Percentiles rank a stretch among this genome's conserved stretches.
Conservation (phyloP, 2,113 vertebrate species). For the Montifringilla adamsi region DNA sequence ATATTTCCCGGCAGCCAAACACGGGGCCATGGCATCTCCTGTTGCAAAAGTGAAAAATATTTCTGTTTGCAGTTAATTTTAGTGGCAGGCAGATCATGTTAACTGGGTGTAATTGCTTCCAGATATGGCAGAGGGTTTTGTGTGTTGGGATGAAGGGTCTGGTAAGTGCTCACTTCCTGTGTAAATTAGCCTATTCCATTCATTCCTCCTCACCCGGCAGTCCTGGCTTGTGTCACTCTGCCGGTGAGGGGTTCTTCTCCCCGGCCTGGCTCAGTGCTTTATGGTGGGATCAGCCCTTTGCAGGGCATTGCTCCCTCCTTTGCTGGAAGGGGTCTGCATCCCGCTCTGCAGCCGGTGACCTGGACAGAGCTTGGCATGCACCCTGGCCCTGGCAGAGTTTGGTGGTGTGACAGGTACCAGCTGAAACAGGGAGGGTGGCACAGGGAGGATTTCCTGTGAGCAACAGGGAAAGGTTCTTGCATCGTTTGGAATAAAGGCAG, state of each 20-base stretch:
- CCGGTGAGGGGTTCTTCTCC: background rate
- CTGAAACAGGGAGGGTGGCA: background rate
- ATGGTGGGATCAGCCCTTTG: background rate
- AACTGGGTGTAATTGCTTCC: constrained; percentile 94
- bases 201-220: constrained; percentile 75
- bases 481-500: background rate
- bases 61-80: constrained; percentile 90
- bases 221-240: constrained; percentile 86
- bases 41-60: constrained; percentile 85
- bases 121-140: constrained; percentile 87
- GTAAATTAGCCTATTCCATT: constrained; percentile 88
- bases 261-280: background rate
- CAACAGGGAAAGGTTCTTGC: background rate
- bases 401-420: background rate
- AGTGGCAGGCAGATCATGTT: constrained; percentile 92
- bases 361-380: background rate
- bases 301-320: background rate
- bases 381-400: background rate
- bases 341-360: background rate
- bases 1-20: constrained; percentile 81
- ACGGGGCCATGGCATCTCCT: constrained; percentile 75
- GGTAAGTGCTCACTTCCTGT: constrained; percentile 95
- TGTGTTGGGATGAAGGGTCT: constrained; percentile 84
- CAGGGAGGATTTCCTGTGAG: fast-evolving
- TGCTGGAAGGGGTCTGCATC: background rate